Base-by-base conservation (phyloP, 2,888 invertebrate species). In the Plebejus melissa region DNA sequence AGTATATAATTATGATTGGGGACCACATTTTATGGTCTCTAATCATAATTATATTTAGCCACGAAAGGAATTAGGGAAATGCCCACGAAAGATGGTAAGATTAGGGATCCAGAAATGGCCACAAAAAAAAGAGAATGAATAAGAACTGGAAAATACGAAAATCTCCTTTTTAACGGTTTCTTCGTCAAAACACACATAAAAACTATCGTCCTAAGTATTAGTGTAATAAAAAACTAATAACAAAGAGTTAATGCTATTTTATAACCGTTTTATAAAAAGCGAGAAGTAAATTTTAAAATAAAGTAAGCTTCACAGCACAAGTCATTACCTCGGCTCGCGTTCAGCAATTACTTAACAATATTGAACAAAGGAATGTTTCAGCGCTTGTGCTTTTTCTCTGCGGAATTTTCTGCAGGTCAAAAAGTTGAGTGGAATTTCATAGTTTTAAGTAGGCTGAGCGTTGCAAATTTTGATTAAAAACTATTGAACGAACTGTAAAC, bases 391-490 rank as follows among this genome's bases (percentile, higher is more conserved):
- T 65, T 28, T 58, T 65, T 16, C 65, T 4, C 2, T 65, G 65
- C 13, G 13, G 65, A 65, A 65, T 36, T 65, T 65, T 65, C 65
- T 65, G 65, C 32, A 65, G 65, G 65, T 65, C 32, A 65, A 36
- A 65, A 36, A 13, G 65, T 65, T 65, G 13, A 65, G 32, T 32
- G 65, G 65, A 36, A 16, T 36, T 65, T 70, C 7, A 41, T 28
- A 9, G 41, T 22, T 41, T 7, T 70, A 70, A 41, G 70, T 41
- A 46, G 50, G 28, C 50, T 50, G 71, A 70, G 70, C 70, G 16
- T 38, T 46, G n/a, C 46, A 50, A 71, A 71, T 71, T 71, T 41
- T 28, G 71, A 71, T 71, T 71, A 50, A 71, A 71, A 71, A 28
- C 22, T 50, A 50, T 71, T 50, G 41, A 71, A 54, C 72, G 28